Evolutionary conservation across 2,888 invertebrate species (phyloP).

Genomic region (Tachina lurida): DNA sequence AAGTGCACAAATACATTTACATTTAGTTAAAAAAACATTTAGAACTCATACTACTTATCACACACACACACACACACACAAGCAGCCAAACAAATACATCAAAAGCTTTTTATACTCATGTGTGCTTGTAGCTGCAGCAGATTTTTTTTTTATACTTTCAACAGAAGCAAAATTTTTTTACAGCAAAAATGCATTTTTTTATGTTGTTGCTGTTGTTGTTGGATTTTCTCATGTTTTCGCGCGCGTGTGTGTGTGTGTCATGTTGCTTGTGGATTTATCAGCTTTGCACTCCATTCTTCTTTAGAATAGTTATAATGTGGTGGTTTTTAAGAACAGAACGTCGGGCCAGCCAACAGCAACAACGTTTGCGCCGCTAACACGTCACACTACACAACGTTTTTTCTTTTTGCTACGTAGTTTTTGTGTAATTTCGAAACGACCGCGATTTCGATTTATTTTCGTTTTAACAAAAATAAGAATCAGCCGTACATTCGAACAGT

Average conservation of each 20-base stretch:
- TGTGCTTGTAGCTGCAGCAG: constrained; percentile 51
- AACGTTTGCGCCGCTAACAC: constrained; percentile 66
- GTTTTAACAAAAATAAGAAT: constrained; percentile 12
- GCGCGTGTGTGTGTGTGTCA: constrained; percentile 25
- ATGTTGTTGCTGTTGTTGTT: constrained; percentile 43
- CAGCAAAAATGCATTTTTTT: constrained; percentile 66
- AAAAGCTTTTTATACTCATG: constrained; percentile 46
- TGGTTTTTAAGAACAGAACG: constrained; percentile 71
- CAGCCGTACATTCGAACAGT: constrained; percentile 9
- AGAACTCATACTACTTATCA: constrained; percentile 30
- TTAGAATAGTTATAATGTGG: constrained; percentile 66
- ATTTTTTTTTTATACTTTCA: constrained; percentile 47
- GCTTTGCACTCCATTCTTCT: constrained; percentile 69
- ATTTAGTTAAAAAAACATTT: constrained; percentile 16
- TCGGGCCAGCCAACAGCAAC: constrained; percentile 64
- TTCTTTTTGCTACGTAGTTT: constrained; percentile 64
- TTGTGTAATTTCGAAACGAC: constrained; percentile 64
- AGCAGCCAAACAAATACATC: background rate
- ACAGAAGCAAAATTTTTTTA: constrained; percentile 42
- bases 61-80: constrained; percentile 5
- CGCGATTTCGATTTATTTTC: constrained; percentile 42
- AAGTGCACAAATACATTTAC: constrained; percentile 20
- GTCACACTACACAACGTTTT: constrained; percentile 71
- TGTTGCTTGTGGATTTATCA: constrained; percentile 63
- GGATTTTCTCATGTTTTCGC: constrained; percentile 26